Evolutionary conservation across 1,140 invertebrate species (phyloP), one percentile per base, ranked within the genome.

Genomic region (Drosophila pseudoananassae): DNA sequence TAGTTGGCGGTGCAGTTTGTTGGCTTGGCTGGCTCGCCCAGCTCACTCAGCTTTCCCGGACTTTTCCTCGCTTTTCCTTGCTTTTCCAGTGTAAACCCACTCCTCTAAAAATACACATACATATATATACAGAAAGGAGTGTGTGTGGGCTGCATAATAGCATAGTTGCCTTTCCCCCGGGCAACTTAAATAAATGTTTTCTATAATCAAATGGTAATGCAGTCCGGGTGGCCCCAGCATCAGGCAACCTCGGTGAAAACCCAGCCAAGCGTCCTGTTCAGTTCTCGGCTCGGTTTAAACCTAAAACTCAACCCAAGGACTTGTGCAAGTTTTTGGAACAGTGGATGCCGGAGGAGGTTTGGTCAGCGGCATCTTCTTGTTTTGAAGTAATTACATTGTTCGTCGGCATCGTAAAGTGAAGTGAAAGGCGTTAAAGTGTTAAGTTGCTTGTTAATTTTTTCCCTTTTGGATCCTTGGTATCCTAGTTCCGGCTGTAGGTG

Each of bases 301-400:
- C 31, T 63, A 29, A 56, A 69, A 56, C 63, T 56, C 14, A 69
- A 38, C 27, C 36, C 50, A 55, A 36, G 55, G 49, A 72, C 33
- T 36, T 36, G 25, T 36, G 33, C 9, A 36, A 36, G 33, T 36
- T 36, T 36, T 36, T 36, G 33, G 33, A 31, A 59, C 36, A 38
- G 14, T 20, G 25, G 25, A 7, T 63, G 12, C 61, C 57, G 2
- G 43, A 63, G 66, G 50, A 56, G 66, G 66, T 69, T 68, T 68
- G 40, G 40, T 43, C 40, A 43, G 40, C 40, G 75, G 65, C 66
- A 38, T 79, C 71, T 76, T 72, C 79, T 77, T 54, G 81, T 73
- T 88, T 88, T 88, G 79, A 88, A 88, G 83, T 88, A 88, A 88
- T 88, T 88, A 88, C 83, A 88, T 88, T 88, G 83, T 88, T 88